A percentile compares a stretch with the other conserved stretches of the same genome.
phyloP scores from a whole-genome alignment of 2,888 invertebrate genomes.

The Euplexia lucipara region DNA sequence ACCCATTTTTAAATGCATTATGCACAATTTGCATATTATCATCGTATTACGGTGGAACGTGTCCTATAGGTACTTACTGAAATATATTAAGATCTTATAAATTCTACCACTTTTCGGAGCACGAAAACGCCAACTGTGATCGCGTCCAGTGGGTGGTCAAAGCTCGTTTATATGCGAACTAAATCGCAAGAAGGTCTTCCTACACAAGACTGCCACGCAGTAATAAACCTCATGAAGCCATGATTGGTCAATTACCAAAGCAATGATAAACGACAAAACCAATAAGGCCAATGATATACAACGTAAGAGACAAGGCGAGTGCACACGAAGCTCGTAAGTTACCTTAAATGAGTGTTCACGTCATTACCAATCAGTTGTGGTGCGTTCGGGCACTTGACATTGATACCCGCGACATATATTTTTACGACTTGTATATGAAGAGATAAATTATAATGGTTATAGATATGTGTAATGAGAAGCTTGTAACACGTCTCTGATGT shows the following conservation, averaged over 20 bases:
- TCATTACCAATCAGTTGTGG: conserved; percentile 55
- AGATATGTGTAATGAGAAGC: conserved; percentile 38
- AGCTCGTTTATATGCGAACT: background rate
- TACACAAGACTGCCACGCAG: conserved; percentile 3
- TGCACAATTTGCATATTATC: no score
- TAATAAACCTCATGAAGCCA: conserved; percentile 37
- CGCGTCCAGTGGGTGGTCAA: background rate
- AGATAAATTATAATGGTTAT: conserved; percentile 42
- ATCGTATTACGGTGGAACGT: no score
- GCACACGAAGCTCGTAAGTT: conserved; percentile 54
- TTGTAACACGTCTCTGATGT: conserved; percentile 27
- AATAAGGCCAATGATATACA: conserved; percentile 60
- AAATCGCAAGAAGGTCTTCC: background rate
- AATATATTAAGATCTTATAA: no score
- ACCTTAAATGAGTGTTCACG: conserved; percentile 43
- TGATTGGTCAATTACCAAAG: conserved; percentile 54
- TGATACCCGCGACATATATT: conserved; percentile 38
- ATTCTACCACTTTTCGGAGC: no score
- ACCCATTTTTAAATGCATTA: no score
- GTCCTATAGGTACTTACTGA: no score
- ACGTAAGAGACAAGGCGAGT: conserved; percentile 39
- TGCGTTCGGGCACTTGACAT: conserved; percentile 55
- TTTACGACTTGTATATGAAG: conserved; percentile 42
- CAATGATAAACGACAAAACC: conserved; percentile 51
- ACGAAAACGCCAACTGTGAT: background rate